Base-by-base conservation (phyloP, 2,797 vertebrate genomes). In the Hydrophis major region DNA sequence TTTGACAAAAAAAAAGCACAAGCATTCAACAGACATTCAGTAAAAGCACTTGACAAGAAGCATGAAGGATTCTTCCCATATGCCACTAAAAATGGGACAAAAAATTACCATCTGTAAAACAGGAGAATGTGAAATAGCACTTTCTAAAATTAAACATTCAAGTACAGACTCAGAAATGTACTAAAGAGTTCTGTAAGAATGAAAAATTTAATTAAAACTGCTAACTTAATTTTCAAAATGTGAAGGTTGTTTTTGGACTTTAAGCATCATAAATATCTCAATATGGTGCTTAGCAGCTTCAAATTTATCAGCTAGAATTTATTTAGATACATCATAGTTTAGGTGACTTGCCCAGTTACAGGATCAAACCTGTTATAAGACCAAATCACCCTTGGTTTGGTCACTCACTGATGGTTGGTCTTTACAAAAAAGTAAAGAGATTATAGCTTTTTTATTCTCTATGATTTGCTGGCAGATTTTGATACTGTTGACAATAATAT, bases 141-240 rank as follows among this genome's bases (percentile, higher is more conserved):
- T 91, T 93, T 89, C 90, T 93, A 93, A 93, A 93, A 89, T 93
- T 93, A 93, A 89, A 93, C 92, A 89, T 61, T 91, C 88, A 88
- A 91, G 61, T 88, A 91, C 50, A 91, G n/a, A 63, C 57, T 66
- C 56, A 93, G 66, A 91, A 93, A 91, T 57, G 60, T 55, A 55
- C n/a, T 88, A 88, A 89, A 91, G 47, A 86, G 90, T 6, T 59
- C 56, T 88, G 27, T 50, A 93, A 60, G 55, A 93, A 74, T 42
- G 12, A 74, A 13, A 11, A 86, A 37, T 18, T 86, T 57, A 22
- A 89, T 50, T 86, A 57, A 53, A 90, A 88, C 10, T 55, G 13
- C 16, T 93, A 89, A 20, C 47, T 66, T 86, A 56, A 66, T 86
- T 47, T 93, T 69, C 13, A 78, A 91, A 69, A 25, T 47, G 37